Evolutionary conservation across 2,113 vertebrate genomes (phyloP).

Genomic region (Coracopsis vasa): DNA sequence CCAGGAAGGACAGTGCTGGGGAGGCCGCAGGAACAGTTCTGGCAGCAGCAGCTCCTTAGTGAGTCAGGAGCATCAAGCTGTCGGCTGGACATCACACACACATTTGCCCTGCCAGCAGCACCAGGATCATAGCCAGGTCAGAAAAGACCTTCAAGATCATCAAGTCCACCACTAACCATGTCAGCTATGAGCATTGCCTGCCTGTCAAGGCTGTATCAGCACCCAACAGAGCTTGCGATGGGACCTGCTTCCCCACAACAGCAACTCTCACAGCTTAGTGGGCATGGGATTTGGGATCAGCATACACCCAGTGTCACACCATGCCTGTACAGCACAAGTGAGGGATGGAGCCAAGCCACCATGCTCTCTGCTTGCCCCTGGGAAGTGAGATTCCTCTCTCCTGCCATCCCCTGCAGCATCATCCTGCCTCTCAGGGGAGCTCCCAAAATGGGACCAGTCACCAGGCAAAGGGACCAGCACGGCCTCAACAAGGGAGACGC

Average conservation of each 20-base stretch:
- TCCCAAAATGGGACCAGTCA: background rate
- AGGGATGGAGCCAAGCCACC: background rate
- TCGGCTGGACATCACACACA: rapidly evolving
- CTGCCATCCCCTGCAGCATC: background rate
- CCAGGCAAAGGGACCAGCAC: rapidly evolving
- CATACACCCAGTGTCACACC: rapidly evolving
- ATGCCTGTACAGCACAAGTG: too few relatives aligned
- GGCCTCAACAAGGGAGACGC: background rate
- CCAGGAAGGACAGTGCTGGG: background rate
- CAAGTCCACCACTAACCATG: background rate
- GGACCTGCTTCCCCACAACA: rapidly evolving
- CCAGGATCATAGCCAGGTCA: background rate
- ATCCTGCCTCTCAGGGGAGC: background rate
- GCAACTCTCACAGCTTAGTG: background rate
- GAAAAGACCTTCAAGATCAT: background rate
- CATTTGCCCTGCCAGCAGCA: background rate
- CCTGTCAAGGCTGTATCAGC: background rate
- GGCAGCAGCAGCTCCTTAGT: background rate
- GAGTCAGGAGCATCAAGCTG: background rate
- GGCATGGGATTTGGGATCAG: background rate
- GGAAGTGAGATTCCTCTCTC: background rate
- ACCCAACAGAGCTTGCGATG: rapidly evolving
- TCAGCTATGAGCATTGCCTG: background rate
- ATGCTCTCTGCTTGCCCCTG: rapidly evolving
- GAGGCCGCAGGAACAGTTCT: background rate